Base-by-base conservation (phyloP, 2,797 vertebrate species). In the Rhynchotus rufescens region DNA sequence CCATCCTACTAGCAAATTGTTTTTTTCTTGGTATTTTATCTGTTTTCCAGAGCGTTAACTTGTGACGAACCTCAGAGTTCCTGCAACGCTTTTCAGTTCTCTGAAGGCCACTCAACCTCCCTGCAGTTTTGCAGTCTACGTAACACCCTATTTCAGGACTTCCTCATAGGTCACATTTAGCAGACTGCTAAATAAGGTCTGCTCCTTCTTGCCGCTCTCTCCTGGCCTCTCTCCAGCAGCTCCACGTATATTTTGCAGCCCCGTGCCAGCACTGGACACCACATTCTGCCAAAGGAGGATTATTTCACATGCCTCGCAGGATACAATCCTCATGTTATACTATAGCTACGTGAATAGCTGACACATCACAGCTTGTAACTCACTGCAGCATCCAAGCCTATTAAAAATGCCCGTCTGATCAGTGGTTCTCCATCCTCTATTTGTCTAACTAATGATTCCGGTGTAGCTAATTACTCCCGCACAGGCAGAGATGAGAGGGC, bases 231-330 rank as follows among this genome's bases (percentile, higher is more conserved):
- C 36, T 73, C 88, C 94, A 94, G 84, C 36, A 88, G 34, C 38
- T 67, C 80, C 84, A 57, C 5, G 86, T 77, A 32, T 57, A 76
- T 88, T 74, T 84, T 71, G 67, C 4, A 90, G 61, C 10, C 61
- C 52, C 9, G 26, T 36, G 88, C 79, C 93, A 94, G 92, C 76
- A 84, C 34, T 54, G 88, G 90, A 84, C 81, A 52, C 25, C 26
- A 25, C 28, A 67, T 38, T 81, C 52, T 92, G 92, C 93, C 93
- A 94, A 40, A 47, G 67, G 72, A 90, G 84, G 84, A 94, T 91
- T 86, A 75, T 69, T 86, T 57, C 78, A 45, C 91, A 76, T 10
- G 86, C 93, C 89, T 90, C 51, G 3, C 81, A 57, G 88, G 72
- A 68, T 59, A 21, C 54, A 49, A 30, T 42, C 64, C 88, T 23